phyloP scores from a whole-genome alignment of 2,797 vertebrate species.

The Miichthys miiuy region DNA sequence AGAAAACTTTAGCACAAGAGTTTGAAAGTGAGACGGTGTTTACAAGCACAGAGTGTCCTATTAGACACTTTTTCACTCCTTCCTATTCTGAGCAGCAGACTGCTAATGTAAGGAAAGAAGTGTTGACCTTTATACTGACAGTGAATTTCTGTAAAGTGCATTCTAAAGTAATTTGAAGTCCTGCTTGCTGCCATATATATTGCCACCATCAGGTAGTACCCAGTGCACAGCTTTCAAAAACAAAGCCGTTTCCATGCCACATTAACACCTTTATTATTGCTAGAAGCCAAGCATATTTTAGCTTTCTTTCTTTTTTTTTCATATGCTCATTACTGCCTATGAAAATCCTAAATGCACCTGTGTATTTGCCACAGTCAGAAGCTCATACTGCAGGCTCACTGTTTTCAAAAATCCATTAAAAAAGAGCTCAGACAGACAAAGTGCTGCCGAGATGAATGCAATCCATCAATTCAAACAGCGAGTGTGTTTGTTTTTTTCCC shows the following conservation, averaged over 20 bases:
- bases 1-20: background rate
- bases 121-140: slow-evolving; percentile 23
- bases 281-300: slow-evolving; percentile 14
- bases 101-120: background rate
- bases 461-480: slow-evolving; percentile 40
- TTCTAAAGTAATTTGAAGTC: slow-evolving; percentile 21
- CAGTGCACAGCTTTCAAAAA: slow-evolving; percentile 9
- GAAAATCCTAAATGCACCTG: slow-evolving; percentile 34
- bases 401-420: slow-evolving; percentile 38
- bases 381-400: slow-evolving; percentile 17
- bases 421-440: slow-evolving; percentile 19
- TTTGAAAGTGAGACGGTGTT: slow-evolving; percentile 5
- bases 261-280: slow-evolving; percentile 40
- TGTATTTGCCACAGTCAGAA: slow-evolving; percentile 31
- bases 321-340: slow-evolving; percentile 20
- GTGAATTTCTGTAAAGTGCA: slow-evolving; percentile 21
- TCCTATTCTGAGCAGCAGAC: background rate
- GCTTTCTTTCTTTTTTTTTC: slow-evolving; percentile 15
- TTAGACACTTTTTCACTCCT: background rate
- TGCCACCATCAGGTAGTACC: slow-evolving; percentile 1
- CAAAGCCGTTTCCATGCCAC: slow-evolving; percentile 21
- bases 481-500: background rate
- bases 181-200: background rate
- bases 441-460: slow-evolving; percentile 14
- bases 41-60: background rate